A percentile compares a stretch with the other conserved stretches of the same genome.
These are phyloP conservation scores for Drosophila sordidula DNA, from an alignment of 2,888 invertebrate genomes.

Conservation along the genomic window DNA sequence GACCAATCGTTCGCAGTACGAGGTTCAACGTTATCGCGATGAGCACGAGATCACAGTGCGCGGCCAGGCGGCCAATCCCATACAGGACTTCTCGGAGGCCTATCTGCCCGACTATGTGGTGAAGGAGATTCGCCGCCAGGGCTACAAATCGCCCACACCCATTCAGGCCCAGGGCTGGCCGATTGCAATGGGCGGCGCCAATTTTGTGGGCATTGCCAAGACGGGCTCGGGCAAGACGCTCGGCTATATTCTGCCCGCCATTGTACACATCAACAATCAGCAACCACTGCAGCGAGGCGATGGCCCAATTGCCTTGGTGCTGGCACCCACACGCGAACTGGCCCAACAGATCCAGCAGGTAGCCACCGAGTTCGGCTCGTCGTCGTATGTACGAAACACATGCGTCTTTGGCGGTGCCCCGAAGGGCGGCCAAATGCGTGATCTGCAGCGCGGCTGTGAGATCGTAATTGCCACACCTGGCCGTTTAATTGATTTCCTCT, in stretches of 20 bases:
- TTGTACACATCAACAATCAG: constrained; percentile 95
- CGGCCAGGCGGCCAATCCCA: constrained; percentile 91
- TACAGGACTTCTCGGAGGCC: constrained; percentile 92
- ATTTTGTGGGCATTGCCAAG: constrained; percentile 94
- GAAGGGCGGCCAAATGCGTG: constrained; percentile 91
- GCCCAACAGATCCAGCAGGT: constrained; percentile 95
- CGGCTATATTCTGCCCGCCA: constrained; percentile 92
- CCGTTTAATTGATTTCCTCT: constrained; percentile 94
- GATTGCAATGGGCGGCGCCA: constrained; percentile 92
- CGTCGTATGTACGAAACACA: constrained; percentile 92
- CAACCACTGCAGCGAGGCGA: constrained; percentile 91
- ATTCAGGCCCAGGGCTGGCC: constrained; percentile 96
- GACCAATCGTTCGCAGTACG: constrained; percentile 88
- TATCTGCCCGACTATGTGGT: constrained; percentile 91
- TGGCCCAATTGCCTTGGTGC: constrained; percentile 92
- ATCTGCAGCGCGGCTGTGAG: constrained; percentile 92
- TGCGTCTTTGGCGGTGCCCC: constrained; percentile 97
- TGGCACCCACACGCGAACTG: constrained; percentile 92
- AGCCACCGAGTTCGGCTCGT: constrained; percentile 92
- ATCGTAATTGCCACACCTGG: constrained; percentile 97
- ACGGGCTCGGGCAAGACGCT: constrained; percentile 93
- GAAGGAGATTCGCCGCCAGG: constrained; percentile 88
- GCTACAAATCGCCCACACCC: constrained; percentile 91
- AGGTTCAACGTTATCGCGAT: constrained; percentile 89
- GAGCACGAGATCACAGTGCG: constrained; percentile 91